Evolutionary conservation across 2,888 invertebrate genomes (phyloP).

Genomic region (Nipponacmea schrenckii): DNA sequence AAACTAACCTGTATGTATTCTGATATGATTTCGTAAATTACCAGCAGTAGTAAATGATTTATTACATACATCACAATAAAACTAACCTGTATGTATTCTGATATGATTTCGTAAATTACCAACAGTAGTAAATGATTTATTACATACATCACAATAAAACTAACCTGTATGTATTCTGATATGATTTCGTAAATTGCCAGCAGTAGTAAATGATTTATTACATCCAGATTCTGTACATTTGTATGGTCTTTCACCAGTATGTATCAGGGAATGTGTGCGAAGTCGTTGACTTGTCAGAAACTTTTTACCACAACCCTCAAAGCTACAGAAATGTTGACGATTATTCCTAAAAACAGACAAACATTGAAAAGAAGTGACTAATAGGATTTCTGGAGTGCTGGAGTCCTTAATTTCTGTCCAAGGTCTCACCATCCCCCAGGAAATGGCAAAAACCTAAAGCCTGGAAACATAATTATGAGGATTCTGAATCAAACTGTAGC

Average conservation of each 20-base stretch:
- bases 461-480: too few species aligned
- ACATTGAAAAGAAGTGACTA: conserved; percentile 9
- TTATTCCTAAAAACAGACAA: conserved; percentile 60
- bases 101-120: neutral
- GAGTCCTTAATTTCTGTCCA: neutral
- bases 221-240: conserved; percentile 40
- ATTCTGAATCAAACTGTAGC: too few species aligned
- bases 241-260: conserved; percentile 53
- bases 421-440: too few species aligned
- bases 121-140: too few species aligned
- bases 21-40: conserved; percentile 51
- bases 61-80: conserved; percentile 30
- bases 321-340: conserved; percentile 40
- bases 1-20: conserved; percentile 46
- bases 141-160: too few species aligned
- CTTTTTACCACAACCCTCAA: conserved; percentile 48
- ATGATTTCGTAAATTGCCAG: conserved; percentile 56
- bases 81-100: conserved; percentile 30
- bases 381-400: conserved; percentile 67
- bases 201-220: conserved; percentile 52
- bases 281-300: conserved; percentile 57
- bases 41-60: conserved; percentile 57
- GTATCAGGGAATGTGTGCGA: conserved; percentile 50
- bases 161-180: conserved; percentile 48
- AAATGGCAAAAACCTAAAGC: too few species aligned